Conservation (phyloP, 2,797 vertebrate genomes). For the Anabacerthia variegaticeps region DNA sequence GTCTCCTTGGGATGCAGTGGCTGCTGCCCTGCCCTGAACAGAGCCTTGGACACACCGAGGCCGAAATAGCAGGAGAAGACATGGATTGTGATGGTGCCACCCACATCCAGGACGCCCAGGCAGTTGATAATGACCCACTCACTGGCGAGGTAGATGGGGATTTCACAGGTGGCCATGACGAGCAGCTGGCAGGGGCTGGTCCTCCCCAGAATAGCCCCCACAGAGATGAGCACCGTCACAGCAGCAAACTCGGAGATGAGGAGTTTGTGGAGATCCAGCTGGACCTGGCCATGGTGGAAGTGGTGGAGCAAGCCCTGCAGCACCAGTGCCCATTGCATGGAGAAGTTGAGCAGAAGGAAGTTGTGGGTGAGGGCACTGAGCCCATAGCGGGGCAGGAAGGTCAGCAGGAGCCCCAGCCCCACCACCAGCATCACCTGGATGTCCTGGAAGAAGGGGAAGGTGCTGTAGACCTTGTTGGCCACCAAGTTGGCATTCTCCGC, state of each 20-base stretch:
- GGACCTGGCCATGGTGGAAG: conserved; percentile 76
- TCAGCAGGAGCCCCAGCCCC: conserved; percentile 84
- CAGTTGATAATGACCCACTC: conserved; percentile 81
- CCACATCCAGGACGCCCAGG: conserved; percentile 82
- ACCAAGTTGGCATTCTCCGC: conserved; percentile 59
- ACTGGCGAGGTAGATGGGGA: conserved; percentile 78
- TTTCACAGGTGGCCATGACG: conserved; percentile 81
- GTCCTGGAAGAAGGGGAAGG: conserved; percentile 84
- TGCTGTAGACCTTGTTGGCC: conserved; percentile 70
- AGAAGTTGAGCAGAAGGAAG: conserved; percentile 84
- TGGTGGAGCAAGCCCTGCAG: conserved; percentile 85
- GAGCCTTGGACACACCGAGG: conserved; percentile 80
- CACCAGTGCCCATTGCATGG: conserved; percentile 85
- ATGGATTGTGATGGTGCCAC: conserved; percentile 86
- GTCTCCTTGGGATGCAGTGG: conserved; percentile 76
- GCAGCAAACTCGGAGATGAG: conserved; percentile 84
- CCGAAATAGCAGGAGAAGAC: conserved; percentile 89
- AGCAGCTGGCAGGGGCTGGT: conserved; percentile 86
- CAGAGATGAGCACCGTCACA: conserved; percentile 84
- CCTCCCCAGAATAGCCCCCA: conserved; percentile 83
- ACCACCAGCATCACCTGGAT: conserved; percentile 87
- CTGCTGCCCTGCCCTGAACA: conserved; percentile 74
- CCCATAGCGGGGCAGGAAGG: conserved; percentile 83
- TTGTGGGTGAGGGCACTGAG: conserved; percentile 84
- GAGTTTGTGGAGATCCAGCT: conserved; percentile 80